phyloP scores from a whole-genome alignment of 2,113 vertebrate species.

The Cyprinus carpio region DNA sequence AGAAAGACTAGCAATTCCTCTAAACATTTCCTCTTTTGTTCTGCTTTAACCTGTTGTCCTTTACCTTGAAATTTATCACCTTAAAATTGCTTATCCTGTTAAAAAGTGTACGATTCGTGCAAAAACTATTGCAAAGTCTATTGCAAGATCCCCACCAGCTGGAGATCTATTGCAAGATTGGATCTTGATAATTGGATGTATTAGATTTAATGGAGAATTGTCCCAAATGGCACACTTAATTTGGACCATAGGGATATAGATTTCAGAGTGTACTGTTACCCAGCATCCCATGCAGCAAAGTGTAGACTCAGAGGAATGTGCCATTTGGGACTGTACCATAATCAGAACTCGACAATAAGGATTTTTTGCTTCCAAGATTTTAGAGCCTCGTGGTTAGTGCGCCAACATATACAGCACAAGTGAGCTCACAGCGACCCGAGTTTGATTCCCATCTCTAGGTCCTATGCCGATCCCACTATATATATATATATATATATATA shows the following conservation, averaged over 20 bases:
- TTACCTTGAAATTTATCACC: neutral
- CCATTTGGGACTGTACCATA: neutral
- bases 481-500: too few relatives aligned
- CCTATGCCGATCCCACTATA: too few relatives aligned
- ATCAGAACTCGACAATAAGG: neutral
- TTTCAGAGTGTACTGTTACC: neutral
- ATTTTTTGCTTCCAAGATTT: neutral
- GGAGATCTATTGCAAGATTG: too few relatives aligned
- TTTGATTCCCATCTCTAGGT: too few relatives aligned
- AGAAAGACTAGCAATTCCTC: slow-evolving; percentile 14
- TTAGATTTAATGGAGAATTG: neutral
- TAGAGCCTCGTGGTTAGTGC: too few relatives aligned
- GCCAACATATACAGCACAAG: too few relatives aligned
- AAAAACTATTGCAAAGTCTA: neutral
- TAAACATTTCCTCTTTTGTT: neutral
- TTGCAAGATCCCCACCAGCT: too few relatives aligned
- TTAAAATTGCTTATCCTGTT: neutral
- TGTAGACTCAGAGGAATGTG: neutral
- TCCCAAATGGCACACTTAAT: slow-evolving; percentile 14
- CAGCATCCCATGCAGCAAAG: neutral
- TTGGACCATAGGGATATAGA: neutral
- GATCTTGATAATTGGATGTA: neutral
- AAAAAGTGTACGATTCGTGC: neutral
- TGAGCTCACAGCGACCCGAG: too few relatives aligned
- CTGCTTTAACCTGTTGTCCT: neutral